These are phyloP conservation scores for Eurypyga helias DNA, from an alignment of 2,113 vertebrate genomes.

Conservation along the genomic window DNA sequence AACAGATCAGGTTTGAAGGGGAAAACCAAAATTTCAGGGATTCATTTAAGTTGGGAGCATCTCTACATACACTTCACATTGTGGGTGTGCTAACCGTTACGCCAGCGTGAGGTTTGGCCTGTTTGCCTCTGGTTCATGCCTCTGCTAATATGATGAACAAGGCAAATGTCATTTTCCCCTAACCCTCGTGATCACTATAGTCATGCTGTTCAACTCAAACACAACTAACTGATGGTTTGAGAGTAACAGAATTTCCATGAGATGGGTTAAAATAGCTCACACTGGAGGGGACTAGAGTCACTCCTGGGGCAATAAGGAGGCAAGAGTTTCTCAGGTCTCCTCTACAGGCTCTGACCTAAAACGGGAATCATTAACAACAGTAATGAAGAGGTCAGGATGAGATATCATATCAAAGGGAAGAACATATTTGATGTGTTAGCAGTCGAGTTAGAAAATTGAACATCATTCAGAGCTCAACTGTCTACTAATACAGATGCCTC, in stretches of 20 bases:
- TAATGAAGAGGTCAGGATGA: neutral
- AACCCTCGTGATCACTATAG: neutral
- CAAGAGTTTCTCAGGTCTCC: neutral
- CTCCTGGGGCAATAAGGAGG: neutral
- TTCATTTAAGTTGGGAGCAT: neutral
- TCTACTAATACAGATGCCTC: neutral
- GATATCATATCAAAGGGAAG: neutral
- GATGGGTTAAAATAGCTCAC: neutral
- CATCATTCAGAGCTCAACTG: neutral
- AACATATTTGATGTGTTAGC: neutral
- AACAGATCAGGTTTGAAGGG: neutral
- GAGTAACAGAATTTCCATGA: neutral
- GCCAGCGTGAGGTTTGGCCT: neutral
- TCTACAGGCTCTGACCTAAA: neutral
- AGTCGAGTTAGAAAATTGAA: neutral
- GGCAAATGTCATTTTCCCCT: neutral
- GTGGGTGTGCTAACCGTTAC: neutral
- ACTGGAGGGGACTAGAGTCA: fast-evolving
- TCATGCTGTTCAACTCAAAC: neutral
- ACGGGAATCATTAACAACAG: neutral
- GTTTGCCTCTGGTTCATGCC: neutral
- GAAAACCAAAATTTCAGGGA: neutral
- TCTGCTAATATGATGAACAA: neutral
- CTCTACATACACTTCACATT: neutral
- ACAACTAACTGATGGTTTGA: neutral